phyloP scores from a whole-genome alignment of 2,888 invertebrate genomes.

The Rhogogaster chlorosoma region DNA sequence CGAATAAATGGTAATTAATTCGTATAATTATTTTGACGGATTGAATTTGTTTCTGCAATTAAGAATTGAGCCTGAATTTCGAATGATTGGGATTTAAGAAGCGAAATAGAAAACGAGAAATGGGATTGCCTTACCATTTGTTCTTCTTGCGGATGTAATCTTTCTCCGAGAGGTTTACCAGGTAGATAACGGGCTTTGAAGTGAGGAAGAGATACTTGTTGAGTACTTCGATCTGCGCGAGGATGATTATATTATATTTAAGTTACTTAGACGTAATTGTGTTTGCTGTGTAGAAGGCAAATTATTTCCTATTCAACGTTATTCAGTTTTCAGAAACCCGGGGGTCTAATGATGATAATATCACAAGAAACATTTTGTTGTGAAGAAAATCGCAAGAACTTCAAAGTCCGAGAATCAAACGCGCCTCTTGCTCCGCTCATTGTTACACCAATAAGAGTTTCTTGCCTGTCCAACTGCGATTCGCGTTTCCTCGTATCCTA shows the following conservation, averaged over 20 bases:
- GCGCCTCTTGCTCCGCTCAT: neutral
- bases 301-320: neutral
- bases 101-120: neutral
- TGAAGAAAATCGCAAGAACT: neutral
- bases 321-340: neutral
- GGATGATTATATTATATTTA: conserved; percentile 22
- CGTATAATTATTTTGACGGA: too few relatives aligned
- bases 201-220: conserved; percentile 98
- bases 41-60: neutral
- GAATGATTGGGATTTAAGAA: neutral
- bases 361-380: neutral
- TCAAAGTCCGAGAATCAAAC: neutral
- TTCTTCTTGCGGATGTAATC: conserved; percentile 99
- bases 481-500: neutral
- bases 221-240: conserved; percentile 94
- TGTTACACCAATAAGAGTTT: neutral
- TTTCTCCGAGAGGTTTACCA: conserved; percentile 98
- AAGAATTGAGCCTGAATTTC: neutral
- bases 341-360: neutral
- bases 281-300: neutral
- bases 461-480: neutral
- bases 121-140: conserved; percentile 89
- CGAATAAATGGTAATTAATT: neutral
- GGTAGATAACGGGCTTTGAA: conserved; percentile 97
- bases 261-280: neutral